Conservation (phyloP, 2,888 invertebrate genomes). For the Buathra laborator region DNA sequence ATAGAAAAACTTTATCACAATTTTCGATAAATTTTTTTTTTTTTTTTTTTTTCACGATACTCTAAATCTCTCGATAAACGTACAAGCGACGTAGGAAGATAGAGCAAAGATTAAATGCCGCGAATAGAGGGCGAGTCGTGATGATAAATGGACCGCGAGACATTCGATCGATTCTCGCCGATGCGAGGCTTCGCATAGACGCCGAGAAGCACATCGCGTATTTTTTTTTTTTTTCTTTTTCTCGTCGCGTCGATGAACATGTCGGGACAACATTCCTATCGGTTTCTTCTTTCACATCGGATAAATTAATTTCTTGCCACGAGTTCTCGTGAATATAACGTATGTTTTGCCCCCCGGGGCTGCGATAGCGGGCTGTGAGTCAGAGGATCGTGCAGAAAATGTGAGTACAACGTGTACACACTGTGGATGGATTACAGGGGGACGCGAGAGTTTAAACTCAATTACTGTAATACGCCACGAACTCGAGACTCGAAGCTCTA, state of each 20-base stretch:
- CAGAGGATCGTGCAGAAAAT: conserved; percentile 16
- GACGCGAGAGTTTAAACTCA: background rate
- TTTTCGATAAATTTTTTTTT: background rate
- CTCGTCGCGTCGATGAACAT: conserved; percentile 61
- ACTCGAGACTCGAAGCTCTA: background rate
- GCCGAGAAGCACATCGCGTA: conserved; percentile 1
- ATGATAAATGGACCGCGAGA: conserved; percentile 28
- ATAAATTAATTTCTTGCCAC: conserved; percentile 52
- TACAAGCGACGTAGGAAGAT: background rate
- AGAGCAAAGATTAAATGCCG: background rate
- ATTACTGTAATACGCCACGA: background rate
- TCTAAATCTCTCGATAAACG: background rate
- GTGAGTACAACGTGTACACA: background rate
- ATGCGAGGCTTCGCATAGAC: background rate
- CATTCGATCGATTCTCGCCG: conserved; percentile 5
- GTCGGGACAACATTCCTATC: conserved; percentile 65
- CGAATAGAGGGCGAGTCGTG: background rate
- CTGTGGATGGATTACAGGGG: background rate
- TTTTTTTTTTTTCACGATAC: background rate
- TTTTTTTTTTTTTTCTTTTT: conserved; percentile 17
- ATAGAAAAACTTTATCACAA: conserved; percentile 21
- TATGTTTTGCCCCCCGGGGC: conserved; percentile 28
- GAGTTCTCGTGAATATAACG: conserved; percentile 18
- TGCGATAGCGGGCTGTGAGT: conserved; percentile 17
- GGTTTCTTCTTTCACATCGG: conserved; percentile 27